Base-by-base conservation (phyloP, 2,888 invertebrate species). In the Drosophila histrio region DNA sequence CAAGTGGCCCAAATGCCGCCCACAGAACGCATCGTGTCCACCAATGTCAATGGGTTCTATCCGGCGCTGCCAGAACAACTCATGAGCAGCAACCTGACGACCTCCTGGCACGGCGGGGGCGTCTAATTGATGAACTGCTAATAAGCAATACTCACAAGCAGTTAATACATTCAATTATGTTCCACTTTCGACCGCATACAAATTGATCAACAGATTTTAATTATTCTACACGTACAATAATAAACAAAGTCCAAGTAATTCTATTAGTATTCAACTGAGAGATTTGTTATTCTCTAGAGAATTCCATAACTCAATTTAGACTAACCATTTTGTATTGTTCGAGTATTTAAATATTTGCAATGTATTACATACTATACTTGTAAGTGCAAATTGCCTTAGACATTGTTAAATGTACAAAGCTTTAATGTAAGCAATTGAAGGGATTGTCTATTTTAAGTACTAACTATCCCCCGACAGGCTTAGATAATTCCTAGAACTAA, bases 1-100 rank as follows among this genome's bases (percentile, higher is more conserved):
- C 91, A 92, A 58, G 83, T 95, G 44, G 92, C 94, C 4, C 89
- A 91, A 8, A 41, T 46, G 2, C 19, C 76, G 13, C 78, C 82
- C 9, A 57, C 52, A 0, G 49, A 81, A 52, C 72, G 72, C 1
- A 92, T 92, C 63, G 61, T 77, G 30, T 88, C 88, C 61, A 66
- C 65, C 50, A 90, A 90, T 56, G 74, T 71, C 2, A 67, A 68
- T n/a, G 92, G 92, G 24, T 93, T 91, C 78, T 91, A 91, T 88
- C 93, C 93, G 9, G 75, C 66, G 22, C 32, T 79, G 50, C 84
- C 84, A 7, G 57, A 71, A 8, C 70, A 68, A 38, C 70, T 84
- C n/a, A 50, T 72, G 15, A 19, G 58, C 34, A 44, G 58, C 38
- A 65, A 80, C 3, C 44, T 80, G 6, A 61, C 60, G 11, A 66